Percentiles rank a stretch among this genome's conserved stretches.
phyloP scores from a whole-genome alignment of 1,140 invertebrate species.

The Trichoplusia ni region DNA sequence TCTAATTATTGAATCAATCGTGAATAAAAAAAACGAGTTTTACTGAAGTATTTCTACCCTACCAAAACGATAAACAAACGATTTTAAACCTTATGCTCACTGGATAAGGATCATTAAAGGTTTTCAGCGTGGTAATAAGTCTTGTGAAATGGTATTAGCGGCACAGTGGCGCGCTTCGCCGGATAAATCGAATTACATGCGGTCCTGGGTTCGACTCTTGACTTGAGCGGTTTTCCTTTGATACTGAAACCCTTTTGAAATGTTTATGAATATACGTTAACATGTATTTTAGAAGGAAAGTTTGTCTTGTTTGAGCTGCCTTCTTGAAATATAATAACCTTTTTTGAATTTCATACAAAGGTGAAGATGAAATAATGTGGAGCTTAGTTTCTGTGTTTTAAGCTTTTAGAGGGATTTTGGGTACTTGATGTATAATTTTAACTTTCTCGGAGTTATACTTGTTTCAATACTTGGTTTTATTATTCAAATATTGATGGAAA shows the following conservation, averaged over 20 bases:
- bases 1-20: conserved; percentile 13
- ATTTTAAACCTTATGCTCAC: conserved; percentile 6
- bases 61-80: background rate
- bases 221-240: conserved; percentile 40
- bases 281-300: background rate
- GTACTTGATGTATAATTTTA: too few species aligned
- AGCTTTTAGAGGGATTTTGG: too few species aligned
- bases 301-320: too few species aligned
- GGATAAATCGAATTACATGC: conserved; percentile 49
- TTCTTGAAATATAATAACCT: too few species aligned
- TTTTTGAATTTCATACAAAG: background rate
- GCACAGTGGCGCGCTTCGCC: conserved; percentile 34
- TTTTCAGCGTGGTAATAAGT: conserved; percentile 13
- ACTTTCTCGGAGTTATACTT: too few species aligned
- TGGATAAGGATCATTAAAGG: conserved; percentile 7
- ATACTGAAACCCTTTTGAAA: conserved; percentile 39
- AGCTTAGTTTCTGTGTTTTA: too few species aligned
- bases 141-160: conserved; percentile 37
- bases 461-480: too few species aligned
- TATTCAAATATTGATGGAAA: too few species aligned
- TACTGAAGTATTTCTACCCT: background rate
- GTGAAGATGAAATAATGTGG: background rate
- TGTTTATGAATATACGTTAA: conserved; percentile 29
- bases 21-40: background rate
- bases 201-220: conserved; percentile 41